These are phyloP conservation scores for Dufourea novaeangliae DNA, from an alignment of 1,140 invertebrate genomes.

Conservation along the genomic window DNA sequence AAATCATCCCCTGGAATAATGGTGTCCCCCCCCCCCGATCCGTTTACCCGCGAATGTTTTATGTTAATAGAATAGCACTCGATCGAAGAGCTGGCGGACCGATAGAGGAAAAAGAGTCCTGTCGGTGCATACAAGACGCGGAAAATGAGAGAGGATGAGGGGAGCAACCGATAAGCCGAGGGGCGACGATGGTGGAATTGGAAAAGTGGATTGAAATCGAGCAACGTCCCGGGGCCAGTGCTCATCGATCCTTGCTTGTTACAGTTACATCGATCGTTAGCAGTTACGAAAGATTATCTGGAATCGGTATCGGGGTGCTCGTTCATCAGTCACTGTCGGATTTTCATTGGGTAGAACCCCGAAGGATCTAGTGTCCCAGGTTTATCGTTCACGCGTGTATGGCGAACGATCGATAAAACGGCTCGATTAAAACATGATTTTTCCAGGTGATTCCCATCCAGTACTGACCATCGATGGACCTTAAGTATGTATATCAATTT, in stretches of 20 bases:
- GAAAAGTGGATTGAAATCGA: slow-evolving; percentile 62
- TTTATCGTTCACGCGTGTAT: too few species aligned
- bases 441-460: slow-evolving; percentile 15
- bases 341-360: slow-evolving; percentile 17
- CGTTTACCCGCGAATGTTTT: neutral
- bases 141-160: slow-evolving; percentile 53
- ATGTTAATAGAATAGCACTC: slow-evolving; percentile 1
- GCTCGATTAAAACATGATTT: slow-evolving; percentile 59
- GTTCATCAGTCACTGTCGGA: slow-evolving; percentile 40
- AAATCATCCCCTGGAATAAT: neutral
- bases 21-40: neutral
- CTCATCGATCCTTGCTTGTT: slow-evolving; percentile 56
- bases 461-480: neutral
- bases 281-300: slow-evolving; percentile 52
- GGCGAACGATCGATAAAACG: slow-evolving; percentile 49
- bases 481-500: too few species aligned
- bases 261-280: slow-evolving; percentile 63
- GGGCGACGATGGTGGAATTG: neutral
- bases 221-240: slow-evolving; percentile 16
- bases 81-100: neutral
- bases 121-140: slow-evolving; percentile 32
- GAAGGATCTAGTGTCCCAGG: too few species aligned
- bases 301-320: slow-evolving; percentile 17
- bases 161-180: neutral
- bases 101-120: slow-evolving; percentile 38